These are phyloP conservation scores for Tragelaphus eurycerus DNA, from an alignment of 2,797 vertebrate genomes.

Conservation along the genomic window DNA sequence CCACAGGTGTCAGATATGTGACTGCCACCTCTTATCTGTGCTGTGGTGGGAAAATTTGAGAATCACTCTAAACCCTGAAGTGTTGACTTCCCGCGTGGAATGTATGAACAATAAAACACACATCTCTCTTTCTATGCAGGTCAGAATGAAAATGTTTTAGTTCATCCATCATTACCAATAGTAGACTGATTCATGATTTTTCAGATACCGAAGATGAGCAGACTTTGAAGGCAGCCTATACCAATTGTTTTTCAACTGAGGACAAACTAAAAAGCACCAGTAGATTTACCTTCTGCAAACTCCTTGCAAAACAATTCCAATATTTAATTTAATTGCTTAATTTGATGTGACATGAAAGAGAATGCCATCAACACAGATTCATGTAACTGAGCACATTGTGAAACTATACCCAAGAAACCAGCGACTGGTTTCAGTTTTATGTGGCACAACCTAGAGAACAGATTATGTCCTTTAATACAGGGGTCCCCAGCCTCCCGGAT, in stretches of 20 bases:
- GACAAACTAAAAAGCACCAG: neutral
- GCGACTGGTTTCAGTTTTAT: neutral
- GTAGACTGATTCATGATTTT: neutral
- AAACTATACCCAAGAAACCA: neutral
- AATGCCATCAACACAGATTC: neutral
- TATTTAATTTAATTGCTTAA: conserved; percentile 21
- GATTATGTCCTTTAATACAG: neutral
- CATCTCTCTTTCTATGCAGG: neutral
- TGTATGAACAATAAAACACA: neutral
- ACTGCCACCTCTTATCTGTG: neutral
- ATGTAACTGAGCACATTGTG: neutral
- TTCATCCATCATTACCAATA: neutral
- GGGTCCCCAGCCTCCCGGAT: neutral
- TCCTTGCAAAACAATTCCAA: conserved; percentile 34
- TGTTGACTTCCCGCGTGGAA: neutral
- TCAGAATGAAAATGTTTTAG: neutral
- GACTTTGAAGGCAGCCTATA: neutral
- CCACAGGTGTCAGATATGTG: neutral
- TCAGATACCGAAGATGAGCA: neutral
- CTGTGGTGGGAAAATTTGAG: neutral
- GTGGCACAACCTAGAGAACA: neutral
- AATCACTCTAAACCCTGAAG: neutral
- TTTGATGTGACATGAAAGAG: conserved; percentile 13
- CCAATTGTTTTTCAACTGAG: neutral
- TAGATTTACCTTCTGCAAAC: neutral